Evolutionary conservation across 1,140 invertebrate genomes (phyloP).

Genomic region (Brachionus rotundiformis): DNA sequence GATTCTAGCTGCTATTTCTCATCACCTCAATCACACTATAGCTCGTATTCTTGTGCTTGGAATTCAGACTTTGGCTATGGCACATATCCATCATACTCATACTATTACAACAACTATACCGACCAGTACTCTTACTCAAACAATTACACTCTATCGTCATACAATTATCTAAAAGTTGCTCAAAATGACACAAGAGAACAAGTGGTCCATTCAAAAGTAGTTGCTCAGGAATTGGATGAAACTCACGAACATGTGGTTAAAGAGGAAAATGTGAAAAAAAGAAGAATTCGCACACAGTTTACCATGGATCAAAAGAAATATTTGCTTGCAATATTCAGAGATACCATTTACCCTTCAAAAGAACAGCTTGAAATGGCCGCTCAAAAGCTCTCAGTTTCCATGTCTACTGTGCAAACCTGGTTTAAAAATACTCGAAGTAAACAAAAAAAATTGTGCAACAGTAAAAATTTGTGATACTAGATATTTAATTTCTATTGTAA

Average conservation of each 20-base stretch:
- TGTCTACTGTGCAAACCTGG: slow-evolving; percentile 18
- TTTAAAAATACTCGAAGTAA: slow-evolving; percentile 47
- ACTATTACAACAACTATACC: not conserved
- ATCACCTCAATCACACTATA: not conserved
- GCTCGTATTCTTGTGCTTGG: not conserved
- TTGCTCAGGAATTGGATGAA: not conserved
- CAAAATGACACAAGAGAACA: too few relatives aligned
- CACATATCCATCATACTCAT: not conserved
- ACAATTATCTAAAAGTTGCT: not conserved
- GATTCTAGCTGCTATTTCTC: not conserved
- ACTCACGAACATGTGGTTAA: not conserved
- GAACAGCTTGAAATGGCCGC: slow-evolving; percentile 18
- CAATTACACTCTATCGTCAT: not conserved
- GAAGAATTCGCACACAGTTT: slow-evolving; percentile 30
- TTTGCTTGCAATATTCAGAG: not conserved
- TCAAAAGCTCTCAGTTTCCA: not conserved
- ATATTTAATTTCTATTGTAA: not conserved
- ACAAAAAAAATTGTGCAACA: slow-evolving; percentile 14
- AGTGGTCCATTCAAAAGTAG: not conserved
- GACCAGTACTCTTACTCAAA: too few relatives aligned
- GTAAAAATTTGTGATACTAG: not conserved
- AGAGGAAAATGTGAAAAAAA: not conserved
- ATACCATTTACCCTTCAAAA: slow-evolving; percentile 43
- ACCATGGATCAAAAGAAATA: not conserved
- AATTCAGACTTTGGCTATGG: not conserved